A percentile compares a stretch with the other conserved stretches of the same genome.
phyloP scores from a whole-genome alignment of 2,888 invertebrate species.

The Acrobasis repandana region DNA sequence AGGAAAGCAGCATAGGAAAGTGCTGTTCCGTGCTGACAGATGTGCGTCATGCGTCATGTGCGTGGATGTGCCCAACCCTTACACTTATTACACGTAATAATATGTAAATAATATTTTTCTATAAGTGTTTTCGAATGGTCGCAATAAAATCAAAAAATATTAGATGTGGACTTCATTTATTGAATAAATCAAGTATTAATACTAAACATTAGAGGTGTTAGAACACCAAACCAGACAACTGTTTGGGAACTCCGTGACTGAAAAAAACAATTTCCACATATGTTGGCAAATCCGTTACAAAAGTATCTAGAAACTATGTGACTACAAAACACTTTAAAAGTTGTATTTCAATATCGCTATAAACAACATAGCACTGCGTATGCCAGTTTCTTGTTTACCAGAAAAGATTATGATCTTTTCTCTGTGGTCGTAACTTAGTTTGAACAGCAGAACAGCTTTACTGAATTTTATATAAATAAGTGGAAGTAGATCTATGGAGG shows the following conservation, averaged over 20 bases:
- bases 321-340: background rate
- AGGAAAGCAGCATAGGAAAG: too few relatives aligned
- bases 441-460: too few relatives aligned
- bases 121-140: too few relatives aligned
- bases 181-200: slow-evolving; percentile 21
- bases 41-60: too few relatives aligned
- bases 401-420: background rate
- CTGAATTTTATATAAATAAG: too few relatives aligned
- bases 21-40: too few relatives aligned
- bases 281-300: slow-evolving; percentile 2
- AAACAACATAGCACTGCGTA: background rate
- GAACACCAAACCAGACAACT: background rate
- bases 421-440: too few relatives aligned
- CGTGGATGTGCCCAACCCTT: too few relatives aligned
- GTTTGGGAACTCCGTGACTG: slow-evolving; percentile 3
- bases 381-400: background rate
- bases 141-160: slow-evolving; percentile 2
- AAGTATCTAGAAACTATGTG: slow-evolving; percentile 10
- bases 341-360: background rate
- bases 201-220: slow-evolving; percentile 7
- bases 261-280: slow-evolving; percentile 11
- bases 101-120: too few relatives aligned
- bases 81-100: too few relatives aligned
- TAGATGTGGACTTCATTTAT: slow-evolving; percentile 13
- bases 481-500: too few relatives aligned